A percentile compares a stretch with the other conserved stretches of the same genome.
Conservation (phyloP, 2,888 invertebrate species). For the Scelioninae gen. 2 region DNA sequence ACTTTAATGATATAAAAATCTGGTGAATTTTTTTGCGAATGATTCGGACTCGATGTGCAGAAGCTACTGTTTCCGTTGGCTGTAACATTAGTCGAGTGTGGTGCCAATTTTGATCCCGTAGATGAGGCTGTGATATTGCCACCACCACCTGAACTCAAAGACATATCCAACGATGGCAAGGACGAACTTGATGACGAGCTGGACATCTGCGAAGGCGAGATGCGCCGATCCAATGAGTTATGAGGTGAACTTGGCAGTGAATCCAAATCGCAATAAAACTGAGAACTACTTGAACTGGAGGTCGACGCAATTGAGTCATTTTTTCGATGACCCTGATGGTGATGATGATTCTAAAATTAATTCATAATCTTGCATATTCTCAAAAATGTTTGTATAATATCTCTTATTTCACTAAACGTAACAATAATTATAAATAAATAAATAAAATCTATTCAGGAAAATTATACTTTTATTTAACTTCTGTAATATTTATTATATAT, state of each 20-base stretch:
- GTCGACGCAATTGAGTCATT: slow-evolving; percentile 94
- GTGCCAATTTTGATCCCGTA: slow-evolving; percentile 62
- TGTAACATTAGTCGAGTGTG: slow-evolving; percentile 71
- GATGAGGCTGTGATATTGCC: slow-evolving; percentile 70
- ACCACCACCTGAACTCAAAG: slow-evolving; percentile 77
- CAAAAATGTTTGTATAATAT: too few relatives aligned
- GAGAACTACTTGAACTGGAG: slow-evolving; percentile 90
- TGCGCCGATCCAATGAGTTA: slow-evolving; percentile 87
- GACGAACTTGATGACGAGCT: slow-evolving; percentile 86
- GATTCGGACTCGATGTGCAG: slow-evolving; percentile 76
- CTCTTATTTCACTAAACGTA: background rate
- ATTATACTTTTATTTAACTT: too few relatives aligned
- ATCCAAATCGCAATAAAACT: slow-evolving; percentile 91
- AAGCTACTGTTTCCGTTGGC: slow-evolving; percentile 65
- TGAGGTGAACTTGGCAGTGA: slow-evolving; percentile 83
- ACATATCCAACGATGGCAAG: slow-evolving; percentile 87
- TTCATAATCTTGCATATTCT: background rate
- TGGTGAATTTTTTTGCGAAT: slow-evolving; percentile 80
- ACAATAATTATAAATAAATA: background rate
- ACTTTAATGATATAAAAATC: slow-evolving; percentile 85
- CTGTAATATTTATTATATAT: too few relatives aligned
- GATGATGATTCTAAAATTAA: slow-evolving; percentile 55
- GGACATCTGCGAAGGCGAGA: slow-evolving; percentile 86
- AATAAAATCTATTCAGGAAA: too few relatives aligned
- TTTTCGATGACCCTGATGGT: slow-evolving; percentile 84